These are phyloP conservation scores for Orthonyx spaldingii DNA, from an alignment of 2,113 vertebrate species.

Conservation along the genomic window DNA sequence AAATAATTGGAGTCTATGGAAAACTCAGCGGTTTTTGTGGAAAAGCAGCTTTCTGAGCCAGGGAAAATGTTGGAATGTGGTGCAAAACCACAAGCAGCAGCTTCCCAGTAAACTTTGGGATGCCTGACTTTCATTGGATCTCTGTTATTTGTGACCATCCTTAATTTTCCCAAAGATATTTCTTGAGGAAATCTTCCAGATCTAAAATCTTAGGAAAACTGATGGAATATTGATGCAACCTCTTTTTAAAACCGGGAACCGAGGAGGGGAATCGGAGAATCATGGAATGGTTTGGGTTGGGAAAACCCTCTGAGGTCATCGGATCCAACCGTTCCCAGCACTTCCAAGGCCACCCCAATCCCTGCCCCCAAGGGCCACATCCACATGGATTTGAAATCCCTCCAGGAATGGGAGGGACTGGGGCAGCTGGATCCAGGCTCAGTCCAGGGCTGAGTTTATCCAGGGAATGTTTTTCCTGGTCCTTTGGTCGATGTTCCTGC, in stretches of 20 bases:
- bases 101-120: not conserved
- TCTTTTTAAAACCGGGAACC: not conserved
- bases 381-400: not conserved
- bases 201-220: not conserved
- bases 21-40: not conserved
- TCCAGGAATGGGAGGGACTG: not conserved
- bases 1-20: not conserved
- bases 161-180: not conserved
- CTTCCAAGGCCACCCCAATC: not conserved
- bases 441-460: no score
- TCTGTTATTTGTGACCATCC: not conserved
- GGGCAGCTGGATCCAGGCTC: not conserved
- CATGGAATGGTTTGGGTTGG: not conserved
- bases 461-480: not conserved
- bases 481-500: not conserved
- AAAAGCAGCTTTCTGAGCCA: not conserved
- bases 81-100: not conserved
- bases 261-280: not conserved
- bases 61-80: not conserved
- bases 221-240: accelerated
- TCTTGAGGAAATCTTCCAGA: not conserved
- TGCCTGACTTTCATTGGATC: not conserved
- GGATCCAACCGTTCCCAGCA: not conserved
- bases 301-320: accelerated
- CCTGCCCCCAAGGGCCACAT: not conserved